Conservation (phyloP, 2,113 vertebrate genomes). For the Benitochromis conjunctus region DNA sequence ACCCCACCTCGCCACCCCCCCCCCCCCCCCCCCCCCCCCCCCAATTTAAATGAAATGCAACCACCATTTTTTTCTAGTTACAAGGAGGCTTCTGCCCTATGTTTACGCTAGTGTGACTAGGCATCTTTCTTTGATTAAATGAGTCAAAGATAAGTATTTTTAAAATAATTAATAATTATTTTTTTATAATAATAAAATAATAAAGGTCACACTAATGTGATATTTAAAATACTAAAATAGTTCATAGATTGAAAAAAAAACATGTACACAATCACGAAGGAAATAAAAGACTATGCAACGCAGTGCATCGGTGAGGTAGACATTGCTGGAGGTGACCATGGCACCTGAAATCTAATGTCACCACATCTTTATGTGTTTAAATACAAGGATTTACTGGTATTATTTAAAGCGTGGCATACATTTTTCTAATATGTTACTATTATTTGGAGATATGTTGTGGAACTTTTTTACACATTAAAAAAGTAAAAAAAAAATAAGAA, state of each 20-base stretch:
- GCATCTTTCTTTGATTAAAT: background rate
- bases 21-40: no score
- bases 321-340: background rate
- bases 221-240: background rate
- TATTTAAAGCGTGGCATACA: no score
- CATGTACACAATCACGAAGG: background rate
- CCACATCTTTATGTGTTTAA: background rate
- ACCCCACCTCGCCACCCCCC: no score
- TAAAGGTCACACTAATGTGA: background rate
- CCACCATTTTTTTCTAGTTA: background rate
- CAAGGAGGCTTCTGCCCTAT: background rate
- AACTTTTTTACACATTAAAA: no score
- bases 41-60: background rate
- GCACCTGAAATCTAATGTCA: background rate
- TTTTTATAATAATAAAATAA: background rate
- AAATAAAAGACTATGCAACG: background rate
- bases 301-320: background rate
- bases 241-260: background rate
- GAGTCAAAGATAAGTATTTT: background rate
- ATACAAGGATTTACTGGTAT: background rate
- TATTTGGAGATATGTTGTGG: no score
- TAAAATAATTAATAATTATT: background rate
- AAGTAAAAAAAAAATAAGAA: background rate
- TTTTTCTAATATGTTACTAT: no score
- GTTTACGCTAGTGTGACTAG: background rate